Conservation (phyloP, 2,888 invertebrate genomes). For the Bimastos eiseni region DNA sequence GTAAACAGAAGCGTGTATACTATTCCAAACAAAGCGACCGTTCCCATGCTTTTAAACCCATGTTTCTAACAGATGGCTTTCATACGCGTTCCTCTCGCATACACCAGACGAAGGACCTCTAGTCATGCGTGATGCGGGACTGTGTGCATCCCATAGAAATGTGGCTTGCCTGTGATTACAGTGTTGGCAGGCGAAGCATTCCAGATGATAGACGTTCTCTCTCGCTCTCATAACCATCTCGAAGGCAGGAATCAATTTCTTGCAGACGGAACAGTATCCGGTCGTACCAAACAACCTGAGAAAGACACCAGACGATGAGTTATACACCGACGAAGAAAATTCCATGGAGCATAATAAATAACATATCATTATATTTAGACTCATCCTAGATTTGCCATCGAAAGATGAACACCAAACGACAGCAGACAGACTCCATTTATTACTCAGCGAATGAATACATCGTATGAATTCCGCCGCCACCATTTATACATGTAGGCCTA, state of each 20-base stretch:
- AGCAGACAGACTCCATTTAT: too few species aligned
- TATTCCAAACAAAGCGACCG: background rate
- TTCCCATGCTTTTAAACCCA: background rate
- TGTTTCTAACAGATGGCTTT: background rate
- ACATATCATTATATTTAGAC: too few species aligned
- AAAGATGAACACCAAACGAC: background rate
- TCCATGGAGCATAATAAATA: too few species aligned
- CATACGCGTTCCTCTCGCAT: background rate
- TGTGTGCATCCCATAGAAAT: too few species aligned
- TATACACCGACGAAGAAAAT: too few species aligned
- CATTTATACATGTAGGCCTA: too few species aligned
- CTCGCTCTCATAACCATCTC: conserved; percentile 94
- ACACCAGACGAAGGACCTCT: too few species aligned
- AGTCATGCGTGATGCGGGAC: too few species aligned
- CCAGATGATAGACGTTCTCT: conserved; percentile 88
- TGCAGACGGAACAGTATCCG: conserved; percentile 87
- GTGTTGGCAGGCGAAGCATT: conserved; percentile 91
- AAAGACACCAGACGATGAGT: background rate
- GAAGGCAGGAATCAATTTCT: conserved; percentile 89
- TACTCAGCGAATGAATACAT: too few species aligned
- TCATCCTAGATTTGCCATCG: background rate
- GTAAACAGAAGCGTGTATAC: background rate
- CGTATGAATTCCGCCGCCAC: too few species aligned
- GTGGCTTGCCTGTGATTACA: conserved; percentile 83
- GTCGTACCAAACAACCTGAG: conserved; percentile 84